phyloP scores from a whole-genome alignment of 2,113 vertebrate species.

The Paramisgurnus dabryanus region DNA sequence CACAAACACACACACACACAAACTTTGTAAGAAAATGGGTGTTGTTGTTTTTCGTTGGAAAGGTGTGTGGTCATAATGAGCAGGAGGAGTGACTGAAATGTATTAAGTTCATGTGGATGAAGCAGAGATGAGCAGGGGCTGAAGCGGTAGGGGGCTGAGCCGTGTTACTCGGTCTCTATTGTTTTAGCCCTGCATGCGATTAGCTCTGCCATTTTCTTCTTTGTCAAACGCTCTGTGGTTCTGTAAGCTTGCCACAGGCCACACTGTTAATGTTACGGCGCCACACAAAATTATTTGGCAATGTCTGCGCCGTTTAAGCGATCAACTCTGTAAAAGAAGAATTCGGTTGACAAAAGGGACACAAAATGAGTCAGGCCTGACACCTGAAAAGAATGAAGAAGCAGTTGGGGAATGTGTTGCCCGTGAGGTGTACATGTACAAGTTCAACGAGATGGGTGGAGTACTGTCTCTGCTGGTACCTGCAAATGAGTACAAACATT shows the following conservation, averaged over 20 bases:
- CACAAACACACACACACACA: background rate
- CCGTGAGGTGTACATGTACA: background rate
- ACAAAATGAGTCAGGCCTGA: slow-evolving; percentile 49
- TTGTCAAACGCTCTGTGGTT: slow-evolving; percentile 50
- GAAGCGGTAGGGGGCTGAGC: background rate
- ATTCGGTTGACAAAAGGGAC: slow-evolving; percentile 66
- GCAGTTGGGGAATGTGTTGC: background rate
- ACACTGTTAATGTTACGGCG: slow-evolving; percentile 48
- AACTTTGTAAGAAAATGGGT: background rate
- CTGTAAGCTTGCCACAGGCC: slow-evolving; percentile 44
- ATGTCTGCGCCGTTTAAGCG: slow-evolving; percentile 49
- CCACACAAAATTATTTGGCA: slow-evolving; percentile 56
- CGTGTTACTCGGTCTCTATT: slow-evolving; percentile 22
- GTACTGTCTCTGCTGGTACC: background rate
- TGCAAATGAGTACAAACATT: background rate
- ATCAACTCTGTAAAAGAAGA: slow-evolving; percentile 31
- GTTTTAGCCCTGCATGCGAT: slow-evolving; percentile 30
- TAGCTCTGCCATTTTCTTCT: slow-evolving; percentile 45
- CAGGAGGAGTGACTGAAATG: background rate
- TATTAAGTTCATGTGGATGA: background rate
- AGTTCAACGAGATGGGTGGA: background rate
- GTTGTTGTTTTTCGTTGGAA: background rate
- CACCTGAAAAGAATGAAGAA: slow-evolving; percentile 63
- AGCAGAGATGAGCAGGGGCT: background rate
- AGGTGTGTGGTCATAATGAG: background rate